Base-by-base conservation (phyloP, 2,888 invertebrate genomes). In the Pristionchus maxplancki region DNA sequence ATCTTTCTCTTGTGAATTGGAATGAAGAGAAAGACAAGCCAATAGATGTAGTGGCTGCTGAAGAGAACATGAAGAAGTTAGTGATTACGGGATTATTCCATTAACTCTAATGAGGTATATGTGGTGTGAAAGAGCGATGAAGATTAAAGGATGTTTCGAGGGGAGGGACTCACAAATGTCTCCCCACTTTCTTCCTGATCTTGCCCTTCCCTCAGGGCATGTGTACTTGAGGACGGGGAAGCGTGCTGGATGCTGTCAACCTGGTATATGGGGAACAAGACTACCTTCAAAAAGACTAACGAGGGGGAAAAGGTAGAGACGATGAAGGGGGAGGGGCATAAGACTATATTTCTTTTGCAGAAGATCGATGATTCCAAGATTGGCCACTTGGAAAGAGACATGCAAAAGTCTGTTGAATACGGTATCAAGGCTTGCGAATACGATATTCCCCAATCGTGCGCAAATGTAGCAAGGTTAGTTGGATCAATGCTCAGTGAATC, bases 371-470 rank as follows among this genome's bases (percentile, higher is more conserved):
- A 91, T 37, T 71, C 91, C 17, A 82, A 85, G n/a, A 89, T 92
- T 17, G 93, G 93, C 28, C 78, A 89, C 17, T 81, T 94, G 44
- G 89, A 90, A 31, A 90, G 93, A 13, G 90, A 93, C 89, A 93
- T 93, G 95, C 95, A n/a, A 96, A 97, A 97, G 95, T 97, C 98
- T 0, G 97, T 97, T 95, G 95, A 96, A 62, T 97, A 96, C 93
- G 97, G 97, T 0, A 95, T 96, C 89, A 97, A 96, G 95, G 97
- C 97, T 0, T 99, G 98, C 95, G 97, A 97, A 90, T 95, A 97
- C 0, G 97, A 97, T 34, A 97, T 97, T 94, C 96, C 97, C 95
- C 97, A 97, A 94, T 97, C 97, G 0, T 99, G 99, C 95, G 97
- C 97, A 0, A 98, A 98, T 95, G 96, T 98, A 0, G 97, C 97